Percentiles rank a stretch among this genome's conserved stretches.
Evolutionary conservation across 2,797 vertebrate species (phyloP).

Genomic region (Enteromius mattozi): DNA sequence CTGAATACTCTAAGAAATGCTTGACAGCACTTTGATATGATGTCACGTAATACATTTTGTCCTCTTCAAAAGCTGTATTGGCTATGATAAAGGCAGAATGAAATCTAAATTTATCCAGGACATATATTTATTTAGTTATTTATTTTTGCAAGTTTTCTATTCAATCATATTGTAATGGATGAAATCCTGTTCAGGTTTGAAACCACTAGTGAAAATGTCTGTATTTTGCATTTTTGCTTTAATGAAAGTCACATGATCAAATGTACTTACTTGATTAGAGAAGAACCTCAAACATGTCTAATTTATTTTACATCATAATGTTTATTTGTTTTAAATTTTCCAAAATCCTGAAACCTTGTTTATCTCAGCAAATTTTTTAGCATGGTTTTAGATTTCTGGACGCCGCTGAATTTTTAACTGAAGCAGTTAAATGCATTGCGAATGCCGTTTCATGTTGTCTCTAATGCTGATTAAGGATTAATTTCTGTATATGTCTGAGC

Average conservation of each 20-base stretch:
- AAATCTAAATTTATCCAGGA: background rate
- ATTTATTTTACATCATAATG: background rate
- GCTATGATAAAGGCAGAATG: background rate
- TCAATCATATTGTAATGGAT: background rate
- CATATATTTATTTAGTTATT: background rate
- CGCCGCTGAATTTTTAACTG: background rate
- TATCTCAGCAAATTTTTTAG: background rate
- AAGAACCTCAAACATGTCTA: background rate
- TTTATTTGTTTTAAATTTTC: background rate
- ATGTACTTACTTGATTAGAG: background rate
- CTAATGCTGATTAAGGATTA: background rate
- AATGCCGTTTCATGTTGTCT: background rate
- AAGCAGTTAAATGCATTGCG: background rate
- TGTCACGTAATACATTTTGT: background rate
- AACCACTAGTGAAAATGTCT: background rate
- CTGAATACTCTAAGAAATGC: background rate
- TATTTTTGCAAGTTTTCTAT: background rate
- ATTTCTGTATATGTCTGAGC: slow-evolving; percentile 9
- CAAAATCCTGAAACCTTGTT: background rate
- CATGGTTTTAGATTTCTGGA: background rate
- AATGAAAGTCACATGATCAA: background rate
- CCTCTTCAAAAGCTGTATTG: background rate
- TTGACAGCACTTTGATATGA: background rate
- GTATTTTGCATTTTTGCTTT: background rate
- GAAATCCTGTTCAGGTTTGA: background rate